phyloP scores from a whole-genome alignment of 2,797 vertebrate genomes.

The Tarsius wallacei region DNA sequence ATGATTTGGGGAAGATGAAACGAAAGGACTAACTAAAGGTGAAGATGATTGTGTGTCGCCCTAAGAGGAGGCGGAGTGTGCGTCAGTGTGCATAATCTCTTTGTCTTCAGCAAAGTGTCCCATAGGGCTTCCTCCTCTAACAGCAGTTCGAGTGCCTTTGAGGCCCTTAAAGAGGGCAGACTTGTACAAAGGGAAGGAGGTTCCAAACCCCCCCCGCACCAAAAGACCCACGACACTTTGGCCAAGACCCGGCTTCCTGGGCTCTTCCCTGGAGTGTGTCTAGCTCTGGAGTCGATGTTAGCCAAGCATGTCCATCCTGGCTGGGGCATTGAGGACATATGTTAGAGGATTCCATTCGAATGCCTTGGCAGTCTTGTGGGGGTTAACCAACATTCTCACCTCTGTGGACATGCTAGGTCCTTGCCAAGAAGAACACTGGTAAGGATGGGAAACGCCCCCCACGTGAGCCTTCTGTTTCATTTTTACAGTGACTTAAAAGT shows the following conservation, averaged over 20 bases:
- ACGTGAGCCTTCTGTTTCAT: not conserved
- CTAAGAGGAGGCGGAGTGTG: not conserved
- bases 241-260: not conserved
- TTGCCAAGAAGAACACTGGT: not conserved
- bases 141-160: not conserved
- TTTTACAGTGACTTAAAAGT: not conserved
- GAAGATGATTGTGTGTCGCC: not conserved
- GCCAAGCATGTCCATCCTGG: not conserved
- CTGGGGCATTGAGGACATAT: not conserved
- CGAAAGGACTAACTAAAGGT: constrained; percentile 1
- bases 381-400: not conserved
- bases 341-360: not conserved
- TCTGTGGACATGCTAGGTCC: not conserved
- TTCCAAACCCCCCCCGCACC: not conserved
- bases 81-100: not conserved
- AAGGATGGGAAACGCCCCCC: not conserved
- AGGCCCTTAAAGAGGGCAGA: constrained; percentile 1
- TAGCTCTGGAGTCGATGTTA: not conserved
- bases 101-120: not conserved
- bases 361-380: not conserved
- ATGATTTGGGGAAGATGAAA: not conserved
- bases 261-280: not conserved
- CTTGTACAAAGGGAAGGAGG: not conserved
- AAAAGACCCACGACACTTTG: not conserved
- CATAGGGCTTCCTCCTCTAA: not conserved